phyloP scores from a whole-genome alignment of 2,113 vertebrate species.

The Cromileptes altivelis region DNA sequence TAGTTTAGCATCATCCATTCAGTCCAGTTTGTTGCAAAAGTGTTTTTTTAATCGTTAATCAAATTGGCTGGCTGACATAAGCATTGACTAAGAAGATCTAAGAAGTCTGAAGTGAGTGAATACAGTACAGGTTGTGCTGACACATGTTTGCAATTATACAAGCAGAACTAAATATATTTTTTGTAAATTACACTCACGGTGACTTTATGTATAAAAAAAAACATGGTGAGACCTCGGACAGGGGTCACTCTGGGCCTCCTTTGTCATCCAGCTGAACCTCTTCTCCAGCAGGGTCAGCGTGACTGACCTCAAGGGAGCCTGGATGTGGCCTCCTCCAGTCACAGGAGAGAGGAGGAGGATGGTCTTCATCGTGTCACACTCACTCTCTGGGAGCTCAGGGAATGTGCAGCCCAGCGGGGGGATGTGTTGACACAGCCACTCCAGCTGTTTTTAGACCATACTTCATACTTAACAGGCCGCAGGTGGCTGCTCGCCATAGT shows the following conservation, averaged over 20 bases:
- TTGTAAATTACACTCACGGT: background rate
- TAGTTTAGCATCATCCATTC: background rate
- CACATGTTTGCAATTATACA: background rate
- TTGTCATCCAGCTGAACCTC: constrained; percentile 55
- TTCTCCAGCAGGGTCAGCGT: constrained; percentile 35
- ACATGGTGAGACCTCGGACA: background rate
- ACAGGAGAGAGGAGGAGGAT: constrained; percentile 26
- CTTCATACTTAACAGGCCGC: constrained; percentile 6
- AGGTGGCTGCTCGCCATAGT: background rate
- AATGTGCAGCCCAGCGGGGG: constrained; percentile 14
- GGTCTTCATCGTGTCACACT: constrained; percentile 63
- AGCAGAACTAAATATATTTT: background rate
- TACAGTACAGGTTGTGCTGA: background rate
- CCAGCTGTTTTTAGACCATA: constrained; percentile 62
- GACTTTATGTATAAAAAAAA: background rate
- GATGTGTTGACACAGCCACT: constrained; percentile 58
- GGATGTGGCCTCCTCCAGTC: constrained; percentile 17
- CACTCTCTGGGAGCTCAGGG: constrained; percentile 22
- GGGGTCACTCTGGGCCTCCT: constrained; percentile 17
- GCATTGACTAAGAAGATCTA: background rate
- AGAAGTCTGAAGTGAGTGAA: background rate
- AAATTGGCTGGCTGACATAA: constrained; percentile 8
- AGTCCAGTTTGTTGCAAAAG: background rate
- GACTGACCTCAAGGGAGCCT: constrained; percentile 33
- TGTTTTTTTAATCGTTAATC: background rate